Base-by-base conservation (phyloP, 2,113 vertebrate genomes). In the Larimichthys polyactis region DNA sequence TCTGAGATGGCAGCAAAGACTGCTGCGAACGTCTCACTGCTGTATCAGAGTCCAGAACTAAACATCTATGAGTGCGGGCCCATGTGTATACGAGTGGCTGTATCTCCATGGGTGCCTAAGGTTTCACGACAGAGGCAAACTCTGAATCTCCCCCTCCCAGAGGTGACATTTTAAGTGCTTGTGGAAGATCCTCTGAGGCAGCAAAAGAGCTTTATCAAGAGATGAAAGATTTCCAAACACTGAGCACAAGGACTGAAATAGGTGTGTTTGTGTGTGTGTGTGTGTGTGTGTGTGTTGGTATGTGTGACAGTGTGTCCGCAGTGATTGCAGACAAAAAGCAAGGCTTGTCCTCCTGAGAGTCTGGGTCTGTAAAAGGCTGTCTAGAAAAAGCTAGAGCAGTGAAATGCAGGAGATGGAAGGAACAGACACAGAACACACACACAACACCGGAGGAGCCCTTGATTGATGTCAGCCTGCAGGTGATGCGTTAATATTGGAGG, bases 261-360 rank as follows among this genome's bases (percentile, higher is more conserved):
- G 52, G n/a, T 65, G 36, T 58, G 32, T 36, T 36, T 36, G 79
- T 69, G 60, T 58, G 17, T 36, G 11, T 15, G 19, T 48, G 48
- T 49, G n/a, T 36, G 79, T 69, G 60, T 58, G 17, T 36, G 11
- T 15, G 19, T 48, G 48, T 49, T 51, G 68, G 55, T 68, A 67
- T 64, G 48, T 32, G 48, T 43, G 22, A 65, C 69, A 32, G 72
- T 83, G 87, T 82, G 87, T 90, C 79, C 32, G 24, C 62, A 60
- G 60, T 72, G 78, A 86, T 73, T 71, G 77, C 81, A 87, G 84
- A 84, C 83, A 85, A 88, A 89, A 75, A 80, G 78, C 73, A 64
- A 46, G 60, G 54, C 79, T 81, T 59, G 70, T 82, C 85, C 90
- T 83, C 88, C 55, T 64, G 83, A 83, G 90, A 91, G 83, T 87